Percentiles rank a stretch among this genome's conserved stretches.
These are phyloP conservation scores for Pachycephala philippinensis DNA, from an alignment of 2,113 vertebrate genomes.

Conservation along the genomic window DNA sequence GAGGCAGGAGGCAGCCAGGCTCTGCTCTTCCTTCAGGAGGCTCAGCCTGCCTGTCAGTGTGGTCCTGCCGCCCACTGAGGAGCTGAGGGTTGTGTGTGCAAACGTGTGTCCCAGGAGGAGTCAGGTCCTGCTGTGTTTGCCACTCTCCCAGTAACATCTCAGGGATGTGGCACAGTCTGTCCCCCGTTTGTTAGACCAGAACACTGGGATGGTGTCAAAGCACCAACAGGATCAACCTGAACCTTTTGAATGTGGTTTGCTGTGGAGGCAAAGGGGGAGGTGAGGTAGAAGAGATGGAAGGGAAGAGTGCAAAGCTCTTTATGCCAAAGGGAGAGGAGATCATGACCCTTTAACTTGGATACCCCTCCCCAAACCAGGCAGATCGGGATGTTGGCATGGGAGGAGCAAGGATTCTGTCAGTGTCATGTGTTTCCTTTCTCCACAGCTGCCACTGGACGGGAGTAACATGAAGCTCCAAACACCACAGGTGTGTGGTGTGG, in stretches of 20 bases:
- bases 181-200: neutral
- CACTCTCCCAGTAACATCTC: neutral
- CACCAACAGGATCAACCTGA: neutral
- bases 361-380: neutral
- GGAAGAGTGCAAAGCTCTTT: neutral
- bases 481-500: conserved; percentile 30
- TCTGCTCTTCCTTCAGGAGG: neutral
- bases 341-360: neutral
- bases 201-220: neutral
- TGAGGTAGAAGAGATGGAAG: neutral
- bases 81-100: neutral
- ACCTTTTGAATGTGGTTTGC: neutral
- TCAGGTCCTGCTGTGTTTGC: neutral
- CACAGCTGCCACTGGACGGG: conserved; percentile 64
- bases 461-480: conserved; percentile 38
- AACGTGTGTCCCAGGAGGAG: neutral
- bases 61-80: neutral
- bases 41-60: neutral
- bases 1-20: neutral
- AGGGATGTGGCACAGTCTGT: neutral
- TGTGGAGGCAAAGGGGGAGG: conserved; percentile 41
- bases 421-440: conserved; percentile 68
- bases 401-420: conserved; percentile 47
- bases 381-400: conserved; percentile 35
- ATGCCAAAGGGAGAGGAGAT: neutral